These are phyloP conservation scores for Eulemur macaco DNA, from an alignment of 2,113 vertebrate genomes.

Conservation along the genomic window DNA sequence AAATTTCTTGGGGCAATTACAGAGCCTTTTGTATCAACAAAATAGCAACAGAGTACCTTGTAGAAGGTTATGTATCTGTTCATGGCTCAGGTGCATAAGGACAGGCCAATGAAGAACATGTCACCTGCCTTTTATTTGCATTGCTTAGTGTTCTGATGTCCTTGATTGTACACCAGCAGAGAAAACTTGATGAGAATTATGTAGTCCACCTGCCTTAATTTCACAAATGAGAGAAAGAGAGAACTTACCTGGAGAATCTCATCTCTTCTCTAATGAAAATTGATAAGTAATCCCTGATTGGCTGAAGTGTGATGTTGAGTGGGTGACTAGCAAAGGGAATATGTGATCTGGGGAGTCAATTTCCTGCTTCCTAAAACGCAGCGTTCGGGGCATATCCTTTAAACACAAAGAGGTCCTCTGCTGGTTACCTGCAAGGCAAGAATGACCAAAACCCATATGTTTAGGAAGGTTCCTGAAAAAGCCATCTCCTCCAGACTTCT, in stretches of 20 bases:
- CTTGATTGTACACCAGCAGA: conserved; percentile 4
- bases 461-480: conserved; percentile 4
- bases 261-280: conserved; percentile 65
- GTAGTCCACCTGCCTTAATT: conserved; percentile 1
- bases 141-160: not conserved
- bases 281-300: conserved; percentile 59
- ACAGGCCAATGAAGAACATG: not conserved
- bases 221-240: not conserved
- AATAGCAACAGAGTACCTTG: not conserved
- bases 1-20: conserved; percentile 36
- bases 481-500: not conserved
- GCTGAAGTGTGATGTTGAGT: conserved; percentile 50
- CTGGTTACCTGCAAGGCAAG: not conserved
- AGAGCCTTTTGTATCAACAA: not conserved
- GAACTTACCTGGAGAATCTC: not conserved
- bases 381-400: not conserved
- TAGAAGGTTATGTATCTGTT: not conserved
- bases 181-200: conserved; percentile 3
- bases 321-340: conserved; percentile 47
- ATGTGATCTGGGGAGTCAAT: not conserved
- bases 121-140: not conserved
- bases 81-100: not conserved
- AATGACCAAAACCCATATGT: not conserved
- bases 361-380: not conserved
- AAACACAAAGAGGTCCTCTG: not conserved